phyloP scores from a whole-genome alignment of 2,797 vertebrate species.

The Artibeus lituratus region DNA sequence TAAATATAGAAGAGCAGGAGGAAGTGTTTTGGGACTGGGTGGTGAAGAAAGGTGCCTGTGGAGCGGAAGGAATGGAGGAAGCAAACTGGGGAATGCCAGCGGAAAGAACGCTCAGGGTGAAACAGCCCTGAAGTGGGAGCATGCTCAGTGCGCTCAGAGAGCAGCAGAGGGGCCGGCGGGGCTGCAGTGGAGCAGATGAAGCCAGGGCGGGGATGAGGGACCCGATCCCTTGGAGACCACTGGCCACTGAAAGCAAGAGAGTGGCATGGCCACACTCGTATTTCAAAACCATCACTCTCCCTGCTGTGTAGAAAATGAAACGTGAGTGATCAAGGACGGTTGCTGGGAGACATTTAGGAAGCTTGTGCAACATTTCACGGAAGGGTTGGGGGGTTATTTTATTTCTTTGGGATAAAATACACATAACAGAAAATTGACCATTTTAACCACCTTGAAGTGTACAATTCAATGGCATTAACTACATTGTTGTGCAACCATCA shows the following conservation, averaged over 20 bases:
- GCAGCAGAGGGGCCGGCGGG: background rate
- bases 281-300: background rate
- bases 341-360: background rate
- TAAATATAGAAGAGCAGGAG: background rate
- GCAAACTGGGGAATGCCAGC: background rate
- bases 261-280: background rate
- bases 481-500: background rate
- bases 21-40: background rate
- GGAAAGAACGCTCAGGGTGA: background rate
- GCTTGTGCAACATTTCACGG: background rate
- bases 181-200: too few relatives aligned
- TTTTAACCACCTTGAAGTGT: background rate
- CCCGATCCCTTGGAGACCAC: background rate
- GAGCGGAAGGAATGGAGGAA: background rate
- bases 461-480: background rate
- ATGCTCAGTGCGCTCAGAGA: background rate
- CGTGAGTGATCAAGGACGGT: background rate
- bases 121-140: background rate
- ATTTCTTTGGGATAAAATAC: background rate
- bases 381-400: background rate
- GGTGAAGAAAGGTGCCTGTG: background rate
- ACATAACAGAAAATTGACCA: background rate
- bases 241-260: fast-evolving
- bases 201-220: background rate
- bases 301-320: background rate